phyloP scores from a whole-genome alignment of 2,113 vertebrate genomes.

The Cyanoliseus patagonus region DNA sequence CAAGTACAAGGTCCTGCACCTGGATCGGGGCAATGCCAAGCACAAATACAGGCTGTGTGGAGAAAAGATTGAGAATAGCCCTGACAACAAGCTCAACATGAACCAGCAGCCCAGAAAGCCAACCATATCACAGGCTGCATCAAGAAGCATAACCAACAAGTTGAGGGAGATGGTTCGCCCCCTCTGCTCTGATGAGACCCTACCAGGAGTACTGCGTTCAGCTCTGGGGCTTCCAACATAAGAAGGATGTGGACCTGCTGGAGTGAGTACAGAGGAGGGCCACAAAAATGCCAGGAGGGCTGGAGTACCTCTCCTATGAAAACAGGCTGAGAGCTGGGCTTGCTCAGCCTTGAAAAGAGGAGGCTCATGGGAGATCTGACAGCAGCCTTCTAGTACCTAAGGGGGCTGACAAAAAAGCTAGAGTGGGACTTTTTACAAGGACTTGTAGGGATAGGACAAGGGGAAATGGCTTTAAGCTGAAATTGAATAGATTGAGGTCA shows the following conservation, averaged over 20 bases:
- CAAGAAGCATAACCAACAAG: not conserved
- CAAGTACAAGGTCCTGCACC: not conserved
- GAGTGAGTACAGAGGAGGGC: not conserved
- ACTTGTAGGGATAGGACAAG: not conserved
- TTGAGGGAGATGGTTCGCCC: not conserved
- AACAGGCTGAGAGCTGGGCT: not conserved
- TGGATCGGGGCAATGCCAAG: not conserved
- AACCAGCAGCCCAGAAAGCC: not conserved
- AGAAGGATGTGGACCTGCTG: not conserved
- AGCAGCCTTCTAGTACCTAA: not conserved
- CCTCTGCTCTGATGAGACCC: not conserved
- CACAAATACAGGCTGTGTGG: not conserved
- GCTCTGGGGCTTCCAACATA: not conserved
- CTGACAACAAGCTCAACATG: not conserved
- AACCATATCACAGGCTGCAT: not conserved
- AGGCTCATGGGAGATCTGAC: not conserved
- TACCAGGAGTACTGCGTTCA: not conserved
- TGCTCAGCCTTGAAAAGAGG: not conserved
- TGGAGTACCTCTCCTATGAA: not conserved
- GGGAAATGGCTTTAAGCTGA: not conserved
- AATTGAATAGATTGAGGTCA: not conserved
- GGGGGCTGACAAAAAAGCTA: not conserved
- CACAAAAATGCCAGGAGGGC: not conserved
- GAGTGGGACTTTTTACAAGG: not conserved
- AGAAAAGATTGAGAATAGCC: not conserved